Conservation (phyloP, 2,113 vertebrate species). For the Perccottus glenii region DNA sequence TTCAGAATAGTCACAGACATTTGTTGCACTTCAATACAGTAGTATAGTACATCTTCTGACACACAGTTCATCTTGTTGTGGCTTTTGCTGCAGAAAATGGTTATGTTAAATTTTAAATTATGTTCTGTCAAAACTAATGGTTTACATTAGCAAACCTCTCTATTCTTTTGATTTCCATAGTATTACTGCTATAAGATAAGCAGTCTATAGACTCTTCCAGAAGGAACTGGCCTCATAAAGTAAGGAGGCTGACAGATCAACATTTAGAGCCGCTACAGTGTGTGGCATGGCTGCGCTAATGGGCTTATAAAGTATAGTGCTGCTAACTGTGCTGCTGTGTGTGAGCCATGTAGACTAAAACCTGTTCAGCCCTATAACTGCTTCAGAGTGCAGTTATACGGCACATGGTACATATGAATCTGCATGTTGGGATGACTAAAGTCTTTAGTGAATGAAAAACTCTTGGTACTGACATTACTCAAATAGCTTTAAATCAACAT, state of each 20-base stretch:
- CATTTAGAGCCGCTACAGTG: slow-evolving; percentile 46
- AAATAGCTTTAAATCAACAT: too few relatives aligned
- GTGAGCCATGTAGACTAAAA: slow-evolving; percentile 46
- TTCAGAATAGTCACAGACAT: slow-evolving; percentile 9
- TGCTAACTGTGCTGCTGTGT: slow-evolving; percentile 25
- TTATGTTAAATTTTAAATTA: too few relatives aligned
- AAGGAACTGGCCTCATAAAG: slow-evolving; percentile 19
- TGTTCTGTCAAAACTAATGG: not conserved
- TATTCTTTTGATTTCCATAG: slow-evolving; percentile 10
- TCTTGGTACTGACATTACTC: too few relatives aligned
- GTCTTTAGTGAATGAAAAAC: too few relatives aligned
- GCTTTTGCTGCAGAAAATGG: too few relatives aligned
- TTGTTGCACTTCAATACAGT: not conserved
- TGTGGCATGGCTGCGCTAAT: slow-evolving; percentile 57
- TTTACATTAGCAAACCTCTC: not conserved
- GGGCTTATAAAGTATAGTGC: slow-evolving; percentile 55
- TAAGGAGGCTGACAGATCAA: slow-evolving; percentile 46
- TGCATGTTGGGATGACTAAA: slow-evolving; percentile 15
- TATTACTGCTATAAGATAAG: slow-evolving; percentile 1
- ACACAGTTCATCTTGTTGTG: not conserved
- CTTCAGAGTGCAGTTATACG: slow-evolving; percentile 21
- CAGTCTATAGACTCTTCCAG: slow-evolving; percentile 23
- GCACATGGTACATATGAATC: slow-evolving; percentile 9
- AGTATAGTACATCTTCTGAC: not conserved
- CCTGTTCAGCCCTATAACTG: slow-evolving; percentile 29